phyloP scores from a whole-genome alignment of 2,797 vertebrate genomes.

The Takifugu rubripes region DNA sequence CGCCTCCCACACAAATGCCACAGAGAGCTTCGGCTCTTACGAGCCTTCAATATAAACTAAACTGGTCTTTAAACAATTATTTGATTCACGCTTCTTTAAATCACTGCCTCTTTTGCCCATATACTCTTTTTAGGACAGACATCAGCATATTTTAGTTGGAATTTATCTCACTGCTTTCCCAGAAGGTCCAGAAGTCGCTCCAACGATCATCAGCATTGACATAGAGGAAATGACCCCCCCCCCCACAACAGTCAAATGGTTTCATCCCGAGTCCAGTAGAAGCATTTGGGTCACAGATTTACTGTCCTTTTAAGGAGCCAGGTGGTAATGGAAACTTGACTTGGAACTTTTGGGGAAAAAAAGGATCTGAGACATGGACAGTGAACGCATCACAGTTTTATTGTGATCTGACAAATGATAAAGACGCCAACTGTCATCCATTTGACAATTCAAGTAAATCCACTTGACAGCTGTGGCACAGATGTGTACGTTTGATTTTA shows the following conservation, averaged over 20 bases:
- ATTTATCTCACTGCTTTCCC: background rate
- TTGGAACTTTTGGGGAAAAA: background rate
- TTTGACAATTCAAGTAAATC: slow-evolving; percentile 69
- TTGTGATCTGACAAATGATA: slow-evolving; percentile 36
- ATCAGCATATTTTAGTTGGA: too few species aligned
- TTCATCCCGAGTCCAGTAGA: slow-evolving; percentile 36
- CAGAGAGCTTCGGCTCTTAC: too few species aligned
- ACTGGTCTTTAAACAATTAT: too few species aligned
- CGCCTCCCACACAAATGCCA: too few species aligned
- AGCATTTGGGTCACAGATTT: slow-evolving; percentile 48
- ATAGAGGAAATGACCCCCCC: slow-evolving; percentile 14
- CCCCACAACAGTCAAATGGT: slow-evolving; percentile 30
- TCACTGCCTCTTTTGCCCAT: too few species aligned
- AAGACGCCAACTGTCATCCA: slow-evolving; percentile 42
- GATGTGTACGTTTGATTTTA: slow-evolving; percentile 23
- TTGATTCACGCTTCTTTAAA: too few species aligned
- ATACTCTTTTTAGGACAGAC: too few species aligned
- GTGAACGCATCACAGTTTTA: background rate
- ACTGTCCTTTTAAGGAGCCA: slow-evolving; percentile 44
- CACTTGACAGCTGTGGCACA: slow-evolving; percentile 41
- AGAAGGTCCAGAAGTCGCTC: slow-evolving; percentile 5
- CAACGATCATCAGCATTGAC: slow-evolving; percentile 21
- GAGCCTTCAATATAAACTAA: too few species aligned
- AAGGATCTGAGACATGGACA: background rate
- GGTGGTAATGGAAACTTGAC: background rate